These are phyloP conservation scores for Pseudococcus viburni DNA, from an alignment of 2,888 invertebrate species.

Conservation along the genomic window DNA sequence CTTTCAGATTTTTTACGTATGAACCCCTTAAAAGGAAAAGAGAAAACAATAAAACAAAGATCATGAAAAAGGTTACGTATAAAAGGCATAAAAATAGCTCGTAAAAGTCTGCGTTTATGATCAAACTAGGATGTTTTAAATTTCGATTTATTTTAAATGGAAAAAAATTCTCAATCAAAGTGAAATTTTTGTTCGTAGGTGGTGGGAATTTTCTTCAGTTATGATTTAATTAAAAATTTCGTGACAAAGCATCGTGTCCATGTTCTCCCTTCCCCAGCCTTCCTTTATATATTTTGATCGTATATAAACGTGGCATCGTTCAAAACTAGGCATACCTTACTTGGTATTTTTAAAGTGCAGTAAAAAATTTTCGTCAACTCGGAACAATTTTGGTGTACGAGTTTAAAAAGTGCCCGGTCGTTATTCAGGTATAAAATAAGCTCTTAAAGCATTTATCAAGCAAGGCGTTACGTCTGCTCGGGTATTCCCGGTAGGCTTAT, in stretches of 20 bases:
- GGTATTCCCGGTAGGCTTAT: constrained; percentile 18
- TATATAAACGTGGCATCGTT: background rate
- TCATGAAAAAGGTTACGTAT: too few species aligned
- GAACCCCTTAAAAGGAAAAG: too few species aligned
- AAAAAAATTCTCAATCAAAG: background rate
- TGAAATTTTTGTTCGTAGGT: background rate
- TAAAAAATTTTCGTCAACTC: constrained; percentile 35
- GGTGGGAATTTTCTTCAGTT: background rate
- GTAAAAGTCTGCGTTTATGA: background rate
- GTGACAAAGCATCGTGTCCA: background rate
- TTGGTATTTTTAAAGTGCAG: background rate
- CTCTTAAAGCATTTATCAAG: constrained; percentile 35
- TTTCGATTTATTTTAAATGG: background rate
- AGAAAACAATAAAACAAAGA: too few species aligned
- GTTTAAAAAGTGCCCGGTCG: constrained; percentile 1
- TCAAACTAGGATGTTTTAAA: background rate
- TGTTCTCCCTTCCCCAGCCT: background rate
- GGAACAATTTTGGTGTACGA: background rate
- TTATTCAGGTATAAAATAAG: constrained; percentile 49
- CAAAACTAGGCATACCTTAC: background rate
- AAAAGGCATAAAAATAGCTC: background rate
- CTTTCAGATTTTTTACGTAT: too few species aligned
- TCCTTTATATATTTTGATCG: background rate
- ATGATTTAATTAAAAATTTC: background rate
- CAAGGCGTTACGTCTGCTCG: constrained; percentile 37